These are phyloP conservation scores for Diorhabda carinulata DNA, from an alignment of 1,140 invertebrate species.

Conservation along the genomic window DNA sequence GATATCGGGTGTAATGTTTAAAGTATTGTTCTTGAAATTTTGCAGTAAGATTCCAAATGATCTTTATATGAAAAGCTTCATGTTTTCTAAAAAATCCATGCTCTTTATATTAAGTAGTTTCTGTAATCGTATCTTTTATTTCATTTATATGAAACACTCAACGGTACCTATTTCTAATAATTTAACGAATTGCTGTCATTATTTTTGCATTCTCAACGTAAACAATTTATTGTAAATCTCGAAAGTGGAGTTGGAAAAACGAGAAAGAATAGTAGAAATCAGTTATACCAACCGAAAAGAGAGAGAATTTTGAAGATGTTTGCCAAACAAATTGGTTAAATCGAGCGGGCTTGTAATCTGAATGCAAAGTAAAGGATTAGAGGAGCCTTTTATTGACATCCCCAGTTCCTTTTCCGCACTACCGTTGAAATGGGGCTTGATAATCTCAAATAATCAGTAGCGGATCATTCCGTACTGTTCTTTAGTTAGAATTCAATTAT, in stretches of 20 bases:
- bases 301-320: constrained; percentile 28
- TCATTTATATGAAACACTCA: too few relatives aligned
- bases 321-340: constrained; percentile 40
- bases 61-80: too few relatives aligned
- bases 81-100: too few relatives aligned
- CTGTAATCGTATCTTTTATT: too few relatives aligned
- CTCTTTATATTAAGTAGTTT: too few relatives aligned
- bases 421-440: background rate
- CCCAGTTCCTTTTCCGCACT: constrained; percentile 25
- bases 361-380: constrained; percentile 40
- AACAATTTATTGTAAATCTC: background rate
- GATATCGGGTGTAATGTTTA: too few relatives aligned
- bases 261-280: constrained; percentile 17
- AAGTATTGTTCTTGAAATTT: too few relatives aligned
- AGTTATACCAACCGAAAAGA: constrained; percentile 16
- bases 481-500: too few relatives aligned
- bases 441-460: background rate
- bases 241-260: background rate
- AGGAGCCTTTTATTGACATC: constrained; percentile 37
- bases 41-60: too few relatives aligned
- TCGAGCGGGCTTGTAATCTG: constrained; percentile 37
- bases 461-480: background rate
- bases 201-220: background rate
- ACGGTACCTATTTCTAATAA: too few relatives aligned
- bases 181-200: too few relatives aligned